Conservation (phyloP, 1,140 invertebrate genomes). For the Helicoverpa zea region DNA sequence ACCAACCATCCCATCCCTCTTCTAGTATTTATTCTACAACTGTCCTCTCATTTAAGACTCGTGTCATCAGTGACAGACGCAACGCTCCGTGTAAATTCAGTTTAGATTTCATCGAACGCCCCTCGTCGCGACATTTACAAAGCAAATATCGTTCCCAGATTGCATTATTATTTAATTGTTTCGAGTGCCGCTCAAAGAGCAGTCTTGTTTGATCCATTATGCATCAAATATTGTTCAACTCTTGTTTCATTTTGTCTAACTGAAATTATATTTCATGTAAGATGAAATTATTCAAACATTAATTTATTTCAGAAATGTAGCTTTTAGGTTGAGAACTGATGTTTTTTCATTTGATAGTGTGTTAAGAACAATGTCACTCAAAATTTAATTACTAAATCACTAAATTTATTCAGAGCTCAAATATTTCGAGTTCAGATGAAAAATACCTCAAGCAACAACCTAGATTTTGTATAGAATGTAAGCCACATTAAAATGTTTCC, state of each 20-base stretch:
- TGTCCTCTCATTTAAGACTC: conserved; percentile 76
- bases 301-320: too few relatives aligned
- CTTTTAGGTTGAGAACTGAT: too few relatives aligned
- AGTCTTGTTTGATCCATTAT: conserved; percentile 46
- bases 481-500: background rate
- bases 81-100: conserved; percentile 71
- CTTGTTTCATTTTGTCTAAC: background rate
- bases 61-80: conserved; percentile 68
- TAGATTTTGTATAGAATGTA: background rate
- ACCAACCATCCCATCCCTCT: conserved; percentile 54
- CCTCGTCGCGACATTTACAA: conserved; percentile 68
- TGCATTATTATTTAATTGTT: conserved; percentile 84
- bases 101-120: conserved; percentile 77
- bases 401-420: too few relatives aligned
- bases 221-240: conserved; percentile 41
- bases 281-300: background rate
- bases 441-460: too few relatives aligned
- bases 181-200: conserved; percentile 63
- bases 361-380: too few relatives aligned
- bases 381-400: too few relatives aligned
- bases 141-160: conserved; percentile 73
- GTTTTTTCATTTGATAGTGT: too few relatives aligned
- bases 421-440: too few relatives aligned
- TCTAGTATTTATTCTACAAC: conserved; percentile 80
- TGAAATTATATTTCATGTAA: conserved; percentile 4